Base-by-base conservation (phyloP, 2,113 vertebrate genomes). In the Pterocles gutturalis region DNA sequence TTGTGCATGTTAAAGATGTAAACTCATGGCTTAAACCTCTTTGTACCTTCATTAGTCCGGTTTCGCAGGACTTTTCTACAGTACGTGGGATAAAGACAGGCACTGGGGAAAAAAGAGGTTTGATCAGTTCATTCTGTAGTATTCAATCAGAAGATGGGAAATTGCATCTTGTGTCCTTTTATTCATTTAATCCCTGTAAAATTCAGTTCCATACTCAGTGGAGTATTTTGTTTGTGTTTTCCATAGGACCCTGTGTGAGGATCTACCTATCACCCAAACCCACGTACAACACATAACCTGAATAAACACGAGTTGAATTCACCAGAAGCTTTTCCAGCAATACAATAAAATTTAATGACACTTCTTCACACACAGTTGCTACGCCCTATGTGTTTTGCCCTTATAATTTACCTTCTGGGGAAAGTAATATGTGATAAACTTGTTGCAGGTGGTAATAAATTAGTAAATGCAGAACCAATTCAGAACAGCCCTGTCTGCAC, bases 361-460 rank as follows among this genome's bases (percentile, higher is more conserved):
- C 61, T 87, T 96, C 46, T 82, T 94, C 65, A 85, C 17, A 43
- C 54, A 85, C 10, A 92, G 31, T 79, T 96, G 51, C 72, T 71
- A 36, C 55, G 28, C 64, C 48, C 81, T 94, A 4, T 83, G 54
- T 65, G 41, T 89, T 95, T 95, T 90, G 41, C 55, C 51, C 95
- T 43, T 71, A 36, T 79, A 77, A 91, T 95, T 86, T 93, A 92
- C 41, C 70, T 94, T 96, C 91, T 83, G 95, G 86, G 76, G 83
- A 90, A 97, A 93, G 45, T 82, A 92, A 90, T 93, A 20, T 62
- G 45, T 46, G 67, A 65, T 88, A 96, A 96, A 95, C 79, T 85
- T 95, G 96, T 95, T 96, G 87, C 79, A 93, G 62, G 55, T 65
- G 60, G 76, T 36, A 96, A 82, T 97, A 97, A 96, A 94, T 97